Percentiles rank a stretch among this genome's conserved stretches.
These are phyloP conservation scores for Malacoraja senta DNA, from an alignment of 2,797 vertebrate genomes.

Conservation along the genomic window DNA sequence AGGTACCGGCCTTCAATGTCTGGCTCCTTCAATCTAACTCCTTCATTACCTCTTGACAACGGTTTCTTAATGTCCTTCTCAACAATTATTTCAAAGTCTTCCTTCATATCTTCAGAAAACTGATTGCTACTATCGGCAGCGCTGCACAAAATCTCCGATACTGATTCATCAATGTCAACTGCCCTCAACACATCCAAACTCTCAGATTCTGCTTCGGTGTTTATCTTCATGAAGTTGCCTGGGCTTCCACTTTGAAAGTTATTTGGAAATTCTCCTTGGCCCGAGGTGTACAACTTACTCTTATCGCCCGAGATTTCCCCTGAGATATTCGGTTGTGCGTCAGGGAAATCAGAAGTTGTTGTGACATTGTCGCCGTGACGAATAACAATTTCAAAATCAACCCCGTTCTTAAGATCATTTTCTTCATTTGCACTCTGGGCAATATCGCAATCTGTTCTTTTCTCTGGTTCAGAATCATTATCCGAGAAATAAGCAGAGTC, in stretches of 20 bases:
- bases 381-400: conserved; percentile 14
- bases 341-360: neutral
- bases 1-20: conserved; percentile 89
- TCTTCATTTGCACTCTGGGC: conserved; percentile 45
- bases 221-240: neutral
- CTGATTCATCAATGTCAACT: neutral
- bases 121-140: neutral
- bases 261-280: conserved; percentile 1
- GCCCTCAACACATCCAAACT: neutral
- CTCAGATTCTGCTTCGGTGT: neutral
- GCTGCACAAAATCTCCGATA: neutral
- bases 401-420: conserved; percentile 42
- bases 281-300: neutral
- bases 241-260: neutral
- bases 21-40: conserved; percentile 79
- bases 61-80: conserved; percentile 54
- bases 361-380: conserved; percentile 27
- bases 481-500: conserved; percentile 98
- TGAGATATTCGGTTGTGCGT: neutral
- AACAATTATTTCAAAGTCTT: conserved; percentile 18
- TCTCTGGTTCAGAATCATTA: conserved; percentile 87
- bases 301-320: neutral
- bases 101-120: conserved; percentile 25
- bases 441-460: conserved; percentile 65
- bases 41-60: conserved; percentile 61